Evolutionary conservation across 2,888 invertebrate genomes (phyloP), one percentile per base, ranked within the genome.

Genomic region (Sisyra nigra): DNA sequence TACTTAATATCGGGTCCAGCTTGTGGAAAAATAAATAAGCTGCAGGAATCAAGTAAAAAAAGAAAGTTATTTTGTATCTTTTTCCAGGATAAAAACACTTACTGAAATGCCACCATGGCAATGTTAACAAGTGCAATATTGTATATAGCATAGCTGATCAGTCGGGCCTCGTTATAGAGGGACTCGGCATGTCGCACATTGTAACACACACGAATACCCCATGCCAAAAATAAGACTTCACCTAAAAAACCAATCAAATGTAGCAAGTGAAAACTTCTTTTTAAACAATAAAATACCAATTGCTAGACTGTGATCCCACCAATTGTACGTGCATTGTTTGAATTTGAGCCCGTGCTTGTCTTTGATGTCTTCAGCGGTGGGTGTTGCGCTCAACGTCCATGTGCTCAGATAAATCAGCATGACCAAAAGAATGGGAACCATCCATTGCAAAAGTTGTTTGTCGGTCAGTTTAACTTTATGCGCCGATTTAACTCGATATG

Each of bases 231-330:
- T 9, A 86, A 63, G 10, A 77, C 74, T 61, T 82, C 82, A 48
- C 81, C 81, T 81, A 13, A 65, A 59, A 41, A 24, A n/a, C 31
- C 34, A 24, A 42, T 38, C 31, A 35, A 15, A 17, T 14, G 13
- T 37, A 10, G n/a, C 7, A 15, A 15, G 36, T 36, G 14, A 15
- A 39, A 9, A 13, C 18, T 35, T 17, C 37, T 29, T 13, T 15
- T 11, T 38, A 24, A 14, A 43, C 17, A 18, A 5, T 36, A 19
- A 13, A 33, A 36, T 52, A 77, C 91, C 88, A 57, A 88, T 86
- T 37, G 87, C 86, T 58, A 89, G 70, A 59, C 86, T 87, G 62
- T 91, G 91, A 69, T 88, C 88, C 91, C 92, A 93, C 86, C 89
- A 91, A 55, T 88, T 88, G 61, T 84, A 87, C 29, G 80, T 75